Conservation (phyloP, 2,888 invertebrate genomes). For the Meliscaeva auricollis region DNA sequence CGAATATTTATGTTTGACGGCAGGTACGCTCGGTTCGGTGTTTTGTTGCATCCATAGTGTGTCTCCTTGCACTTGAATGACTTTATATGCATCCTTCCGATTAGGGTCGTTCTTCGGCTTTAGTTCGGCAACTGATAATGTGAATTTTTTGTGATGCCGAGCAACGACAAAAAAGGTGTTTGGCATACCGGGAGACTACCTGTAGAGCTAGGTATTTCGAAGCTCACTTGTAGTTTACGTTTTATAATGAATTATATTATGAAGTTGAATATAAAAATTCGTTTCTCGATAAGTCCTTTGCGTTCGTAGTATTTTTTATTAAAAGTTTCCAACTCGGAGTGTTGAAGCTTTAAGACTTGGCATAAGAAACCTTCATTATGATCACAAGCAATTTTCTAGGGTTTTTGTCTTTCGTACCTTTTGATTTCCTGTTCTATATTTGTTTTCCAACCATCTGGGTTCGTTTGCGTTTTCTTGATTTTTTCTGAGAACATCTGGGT, state of each 20-base stretch:
- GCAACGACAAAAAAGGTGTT: constrained; percentile 37
- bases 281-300: constrained; percentile 8
- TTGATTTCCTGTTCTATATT: too few relatives aligned
- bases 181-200: constrained; percentile 27
- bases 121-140: constrained; percentile 23
- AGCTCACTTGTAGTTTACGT: constrained; percentile 19
- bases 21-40: neutral
- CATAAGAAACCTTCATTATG: constrained; percentile 1
- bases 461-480: too few relatives aligned
- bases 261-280: constrained; percentile 11
- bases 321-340: constrained; percentile 22
- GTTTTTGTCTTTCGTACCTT: too few relatives aligned
- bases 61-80: constrained; percentile 11
- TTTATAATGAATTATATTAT: constrained; percentile 24
- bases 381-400: too few relatives aligned
- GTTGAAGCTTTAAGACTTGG: constrained; percentile 13
- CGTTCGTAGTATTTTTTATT: constrained; percentile 25
- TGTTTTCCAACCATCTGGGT: too few relatives aligned
- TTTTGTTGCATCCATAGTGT: too few relatives aligned
- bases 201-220: constrained; percentile 25
- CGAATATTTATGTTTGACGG: constrained; percentile 20
- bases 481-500: too few relatives aligned
- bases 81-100: constrained; percentile 22
- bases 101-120: constrained; percentile 21
- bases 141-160: constrained; percentile 27